phyloP scores from a whole-genome alignment of 1,140 invertebrate genomes.

The Halyomorpha halys region DNA sequence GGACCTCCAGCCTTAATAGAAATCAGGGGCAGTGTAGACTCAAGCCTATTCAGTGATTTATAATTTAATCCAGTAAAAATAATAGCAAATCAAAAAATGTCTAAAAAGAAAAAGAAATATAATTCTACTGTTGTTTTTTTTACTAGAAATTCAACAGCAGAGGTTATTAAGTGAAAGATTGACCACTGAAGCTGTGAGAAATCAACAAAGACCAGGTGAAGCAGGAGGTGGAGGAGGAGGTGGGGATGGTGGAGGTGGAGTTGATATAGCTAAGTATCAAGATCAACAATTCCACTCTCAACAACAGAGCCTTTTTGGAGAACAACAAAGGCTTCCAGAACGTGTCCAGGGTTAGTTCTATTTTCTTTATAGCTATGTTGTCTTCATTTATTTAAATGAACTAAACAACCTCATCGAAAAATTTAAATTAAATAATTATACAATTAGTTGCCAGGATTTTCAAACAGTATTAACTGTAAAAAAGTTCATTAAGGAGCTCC shows the following conservation, averaged over 20 bases:
- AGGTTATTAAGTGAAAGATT: neutral
- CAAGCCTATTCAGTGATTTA: too few species aligned
- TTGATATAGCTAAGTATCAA: neutral
- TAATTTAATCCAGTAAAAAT: too few species aligned
- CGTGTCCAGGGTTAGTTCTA: too few species aligned
- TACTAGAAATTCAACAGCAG: conserved; percentile 7
- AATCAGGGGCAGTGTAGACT: too few species aligned
- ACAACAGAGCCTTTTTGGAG: neutral
- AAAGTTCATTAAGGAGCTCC: too few species aligned
- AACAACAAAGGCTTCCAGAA: neutral
- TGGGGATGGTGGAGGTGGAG: neutral
- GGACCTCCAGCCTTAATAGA: too few species aligned
- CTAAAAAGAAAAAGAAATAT: neutral
- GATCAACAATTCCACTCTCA: neutral
- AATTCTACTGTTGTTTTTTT: neutral
- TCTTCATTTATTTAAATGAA: too few species aligned
- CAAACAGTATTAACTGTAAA: too few species aligned
- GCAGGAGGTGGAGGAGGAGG: conserved; percentile 7
- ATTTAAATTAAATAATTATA: too few species aligned
- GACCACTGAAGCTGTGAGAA: neutral
- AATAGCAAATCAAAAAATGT: neutral
- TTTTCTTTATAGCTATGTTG: too few species aligned
- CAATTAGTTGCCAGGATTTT: too few species aligned
- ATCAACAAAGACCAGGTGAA: conserved; percentile 4
- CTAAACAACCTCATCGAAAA: too few species aligned